These are phyloP conservation scores for Choreutis nemorana DNA, from an alignment of 2,888 invertebrate species.

Conservation along the genomic window DNA sequence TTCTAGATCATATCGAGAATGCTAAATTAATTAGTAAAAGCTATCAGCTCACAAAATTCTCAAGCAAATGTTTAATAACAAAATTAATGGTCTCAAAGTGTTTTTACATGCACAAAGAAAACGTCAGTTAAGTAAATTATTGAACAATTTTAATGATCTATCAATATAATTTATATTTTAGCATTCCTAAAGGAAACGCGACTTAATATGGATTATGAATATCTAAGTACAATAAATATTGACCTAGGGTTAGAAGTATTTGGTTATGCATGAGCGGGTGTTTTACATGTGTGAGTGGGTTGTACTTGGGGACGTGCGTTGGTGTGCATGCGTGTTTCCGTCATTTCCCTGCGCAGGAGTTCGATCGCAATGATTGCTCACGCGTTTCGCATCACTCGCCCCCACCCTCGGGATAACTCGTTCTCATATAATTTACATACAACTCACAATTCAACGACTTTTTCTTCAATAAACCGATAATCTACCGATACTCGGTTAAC, in stretches of 20 bases:
- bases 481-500: conserved; percentile 20
- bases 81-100: no score
- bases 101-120: no score
- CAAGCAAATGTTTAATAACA: no score
- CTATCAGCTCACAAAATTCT: conserved; percentile 4
- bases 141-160: no score
- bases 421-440: conserved; percentile 59
- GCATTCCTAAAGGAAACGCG: no score
- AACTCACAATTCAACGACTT: no score
- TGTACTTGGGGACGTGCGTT: conserved; percentile 10
- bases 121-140: no score
- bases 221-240: neutral
- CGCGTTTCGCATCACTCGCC: conserved; percentile 64
- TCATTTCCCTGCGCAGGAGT: conserved; percentile 53
- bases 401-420: conserved; percentile 45
- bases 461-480: no score
- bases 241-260: neutral
- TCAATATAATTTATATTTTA: no score
- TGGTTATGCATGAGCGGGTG: conserved; percentile 10
- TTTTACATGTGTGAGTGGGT: conserved; percentile 15
- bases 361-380: conserved; percentile 60
- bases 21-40: conserved; percentile 14
- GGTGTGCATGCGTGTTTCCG: conserved; percentile 36
- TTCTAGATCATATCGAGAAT: conserved; percentile 32
- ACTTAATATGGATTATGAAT: no score